Evolutionary conservation across 2,888 invertebrate species (phyloP).

Genomic region (Anodontia alba): DNA sequence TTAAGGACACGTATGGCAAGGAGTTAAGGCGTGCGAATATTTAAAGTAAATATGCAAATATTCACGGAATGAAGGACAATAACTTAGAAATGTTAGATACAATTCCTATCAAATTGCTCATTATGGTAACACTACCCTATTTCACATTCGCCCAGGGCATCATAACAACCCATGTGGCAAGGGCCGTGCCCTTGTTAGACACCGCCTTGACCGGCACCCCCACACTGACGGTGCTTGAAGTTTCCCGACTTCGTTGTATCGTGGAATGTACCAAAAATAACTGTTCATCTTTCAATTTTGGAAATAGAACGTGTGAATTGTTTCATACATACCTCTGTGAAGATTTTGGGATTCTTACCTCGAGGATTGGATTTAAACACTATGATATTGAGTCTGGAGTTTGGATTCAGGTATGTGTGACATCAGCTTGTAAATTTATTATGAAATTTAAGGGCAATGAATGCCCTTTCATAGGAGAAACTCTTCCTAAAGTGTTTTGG

Average conservation of each 20-base stretch:
- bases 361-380: conserved; percentile 33
- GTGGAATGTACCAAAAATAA: conserved; percentile 29
- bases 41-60: too few relatives aligned
- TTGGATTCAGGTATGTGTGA: conserved; percentile 26
- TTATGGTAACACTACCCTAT: neutral
- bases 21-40: too few relatives aligned
- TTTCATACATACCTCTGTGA: conserved; percentile 41
- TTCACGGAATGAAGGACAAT: too few relatives aligned
- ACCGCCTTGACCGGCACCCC: conserved; percentile 15
- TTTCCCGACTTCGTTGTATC: conserved; percentile 37
- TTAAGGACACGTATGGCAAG: too few relatives aligned
- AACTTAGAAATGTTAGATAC: too few relatives aligned
- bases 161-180: conserved; percentile 18
- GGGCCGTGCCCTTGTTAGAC: conserved; percentile 24
- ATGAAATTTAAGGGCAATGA: too few relatives aligned
- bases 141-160: neutral
- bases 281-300: conserved; percentile 50
- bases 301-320: conserved; percentile 33
- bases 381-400: conserved; percentile 45
- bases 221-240: neutral
- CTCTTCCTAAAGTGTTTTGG: too few relatives aligned
- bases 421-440: too few relatives aligned
- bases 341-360: neutral
- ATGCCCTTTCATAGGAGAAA: too few relatives aligned
- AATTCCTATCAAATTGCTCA: neutral